phyloP scores from a whole-genome alignment of 2,888 invertebrate species.

The Scelioninae gen. 1 region DNA sequence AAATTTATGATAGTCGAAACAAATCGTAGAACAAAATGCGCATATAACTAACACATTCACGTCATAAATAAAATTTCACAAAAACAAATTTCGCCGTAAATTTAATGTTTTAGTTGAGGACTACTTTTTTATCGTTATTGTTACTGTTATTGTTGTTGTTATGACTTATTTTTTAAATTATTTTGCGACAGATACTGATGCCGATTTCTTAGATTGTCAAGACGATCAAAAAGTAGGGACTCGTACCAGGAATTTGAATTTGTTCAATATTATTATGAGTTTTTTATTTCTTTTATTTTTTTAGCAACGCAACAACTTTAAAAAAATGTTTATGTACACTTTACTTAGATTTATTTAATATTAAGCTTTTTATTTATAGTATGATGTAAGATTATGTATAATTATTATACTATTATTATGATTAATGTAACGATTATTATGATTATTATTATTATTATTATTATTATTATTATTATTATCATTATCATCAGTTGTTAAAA shows the following conservation, averaged over 20 bases:
- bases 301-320: not conserved
- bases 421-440: not conserved
- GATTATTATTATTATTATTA: slow-evolving; percentile 8
- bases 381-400: not conserved
- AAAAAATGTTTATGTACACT: not conserved
- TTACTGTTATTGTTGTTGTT: slow-evolving; percentile 44
- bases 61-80: too few species aligned
- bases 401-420: not conserved
- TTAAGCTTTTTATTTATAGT: slow-evolving; percentile 4
- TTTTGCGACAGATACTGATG: too few species aligned
- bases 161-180: slow-evolving; percentile 43
- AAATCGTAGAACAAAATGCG: not conserved
- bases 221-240: slow-evolving; percentile 26
- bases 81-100: slow-evolving; percentile 7
- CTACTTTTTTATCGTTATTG: slow-evolving; percentile 38
- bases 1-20: not conserved
- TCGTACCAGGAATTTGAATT: too few species aligned
- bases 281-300: not conserved
- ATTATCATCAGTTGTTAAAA: slow-evolving; percentile 14
- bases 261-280: not conserved
- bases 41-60: too few species aligned
- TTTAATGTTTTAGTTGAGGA: too few species aligned
- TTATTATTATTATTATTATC: slow-evolving; percentile 14
- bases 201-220: too few species aligned
- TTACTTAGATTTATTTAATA: slow-evolving; percentile 8